phyloP scores from a whole-genome alignment of 2,113 vertebrate species.

The Hippocampus abdominalis region DNA sequence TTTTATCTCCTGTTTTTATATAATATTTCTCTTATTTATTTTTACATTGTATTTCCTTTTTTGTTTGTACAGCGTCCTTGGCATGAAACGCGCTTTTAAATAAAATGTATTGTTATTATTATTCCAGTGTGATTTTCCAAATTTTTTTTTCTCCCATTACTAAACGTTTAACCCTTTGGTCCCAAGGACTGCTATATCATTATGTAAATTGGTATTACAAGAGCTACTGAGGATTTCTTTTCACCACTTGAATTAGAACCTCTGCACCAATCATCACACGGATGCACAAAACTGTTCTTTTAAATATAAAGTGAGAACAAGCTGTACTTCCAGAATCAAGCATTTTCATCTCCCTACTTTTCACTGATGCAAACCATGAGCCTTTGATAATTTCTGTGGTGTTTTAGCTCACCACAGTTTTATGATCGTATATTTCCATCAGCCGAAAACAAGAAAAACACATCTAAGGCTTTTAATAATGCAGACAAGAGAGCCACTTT shows the following conservation, averaged over 20 bases:
- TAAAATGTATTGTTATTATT: too few species aligned
- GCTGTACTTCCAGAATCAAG: conserved; percentile 66
- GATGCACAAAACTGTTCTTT: conserved; percentile 30
- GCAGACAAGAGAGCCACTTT: conserved; percentile 61
- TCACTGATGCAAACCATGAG: conserved; percentile 41
- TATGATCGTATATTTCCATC: conserved; percentile 64
- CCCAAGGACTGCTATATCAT: conserved; percentile 15
- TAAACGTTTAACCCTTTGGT: conserved; percentile 24
- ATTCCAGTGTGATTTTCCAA: conserved; percentile 1
- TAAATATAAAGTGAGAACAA: conserved; percentile 47
- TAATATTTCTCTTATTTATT: too few species aligned
- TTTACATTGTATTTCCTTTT: too few species aligned
- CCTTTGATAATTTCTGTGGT: conserved; percentile 57
- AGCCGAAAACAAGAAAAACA: conserved; percentile 71
- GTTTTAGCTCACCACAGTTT: conserved; percentile 49
- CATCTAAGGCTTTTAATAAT: conserved; percentile 73
- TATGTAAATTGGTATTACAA: conserved; percentile 46
- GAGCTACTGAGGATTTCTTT: conserved; percentile 34
- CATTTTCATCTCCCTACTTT: conserved; percentile 57
- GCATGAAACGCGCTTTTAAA: too few species aligned
- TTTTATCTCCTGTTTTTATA: too few species aligned
- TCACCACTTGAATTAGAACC: conserved; percentile 49
- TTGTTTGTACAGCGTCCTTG: too few species aligned
- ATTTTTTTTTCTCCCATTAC: background rate
- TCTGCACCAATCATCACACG: conserved; percentile 47